phyloP scores from a whole-genome alignment of 2,888 invertebrate species.

The Pollenia angustigena region DNA sequence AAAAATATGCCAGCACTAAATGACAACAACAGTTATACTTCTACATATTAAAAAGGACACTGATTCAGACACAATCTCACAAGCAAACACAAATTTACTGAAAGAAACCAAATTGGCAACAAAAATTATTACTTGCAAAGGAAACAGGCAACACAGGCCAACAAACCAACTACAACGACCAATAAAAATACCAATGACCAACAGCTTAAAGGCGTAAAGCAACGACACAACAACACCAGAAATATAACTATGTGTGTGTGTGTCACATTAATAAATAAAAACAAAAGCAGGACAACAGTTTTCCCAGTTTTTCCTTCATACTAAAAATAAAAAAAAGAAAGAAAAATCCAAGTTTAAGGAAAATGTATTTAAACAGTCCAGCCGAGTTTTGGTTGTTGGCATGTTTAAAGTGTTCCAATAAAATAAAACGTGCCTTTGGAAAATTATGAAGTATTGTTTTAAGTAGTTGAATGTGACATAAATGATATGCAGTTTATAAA shows the following conservation, averaged over 20 bases:
- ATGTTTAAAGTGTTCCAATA: constrained; percentile 69
- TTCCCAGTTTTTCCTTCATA: neutral
- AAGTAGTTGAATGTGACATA: constrained; percentile 68
- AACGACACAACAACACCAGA: constrained; percentile 15
- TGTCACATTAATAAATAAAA: neutral
- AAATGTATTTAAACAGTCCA: constrained; percentile 27
- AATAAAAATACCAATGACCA: constrained; percentile 70
- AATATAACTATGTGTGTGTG: neutral
- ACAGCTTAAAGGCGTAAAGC: constrained; percentile 58
- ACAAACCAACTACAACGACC: constrained; percentile 53
- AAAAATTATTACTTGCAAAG: constrained; percentile 66
- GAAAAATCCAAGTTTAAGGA: neutral
- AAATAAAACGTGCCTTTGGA: constrained; percentile 70
- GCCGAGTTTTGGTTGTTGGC: constrained; percentile 58
- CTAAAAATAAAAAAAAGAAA: neutral
- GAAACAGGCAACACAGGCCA: constrained; percentile 52
- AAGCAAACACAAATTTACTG: neutral
- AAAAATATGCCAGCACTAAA: constrained; percentile 72
- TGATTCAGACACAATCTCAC: constrained; percentile 6
- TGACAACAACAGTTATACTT: constrained; percentile 63
- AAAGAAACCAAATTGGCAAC: constrained; percentile 51
- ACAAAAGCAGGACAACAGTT: constrained; percentile 36
- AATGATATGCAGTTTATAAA: constrained; percentile 72
- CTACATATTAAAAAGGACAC: constrained; percentile 21
- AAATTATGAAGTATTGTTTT: constrained; percentile 71